Evolutionary conservation across 2,797 vertebrate species (phyloP).

Genomic region (Lagodon rhomboides): DNA sequence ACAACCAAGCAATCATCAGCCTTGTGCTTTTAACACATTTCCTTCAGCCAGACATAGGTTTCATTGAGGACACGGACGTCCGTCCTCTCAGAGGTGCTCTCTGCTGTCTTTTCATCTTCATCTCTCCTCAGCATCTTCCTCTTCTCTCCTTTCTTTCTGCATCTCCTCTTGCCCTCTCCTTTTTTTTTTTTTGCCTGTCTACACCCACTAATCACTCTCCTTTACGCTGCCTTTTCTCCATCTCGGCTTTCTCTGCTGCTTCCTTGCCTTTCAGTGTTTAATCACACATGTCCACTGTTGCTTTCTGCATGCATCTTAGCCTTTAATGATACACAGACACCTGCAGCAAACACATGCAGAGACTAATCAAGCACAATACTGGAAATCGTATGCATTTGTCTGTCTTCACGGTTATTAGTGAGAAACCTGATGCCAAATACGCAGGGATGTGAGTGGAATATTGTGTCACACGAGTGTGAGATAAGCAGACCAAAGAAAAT

Average conservation of each 20-base stretch:
- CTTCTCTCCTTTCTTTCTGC: neutral
- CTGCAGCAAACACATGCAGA: neutral
- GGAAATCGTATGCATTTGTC: neutral
- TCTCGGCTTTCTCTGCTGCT: neutral
- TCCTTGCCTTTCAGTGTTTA: neutral
- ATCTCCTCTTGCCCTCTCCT: neutral
- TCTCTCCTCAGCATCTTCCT: slow-evolving; percentile 1
- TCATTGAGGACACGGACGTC: neutral
- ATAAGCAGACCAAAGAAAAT: neutral
- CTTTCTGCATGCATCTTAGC: neutral
- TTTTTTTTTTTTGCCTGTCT: neutral
- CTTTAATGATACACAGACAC: neutral
- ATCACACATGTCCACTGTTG: neutral
- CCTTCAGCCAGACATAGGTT: slow-evolving; percentile 33
- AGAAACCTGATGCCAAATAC: neutral
- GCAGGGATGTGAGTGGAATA: neutral
- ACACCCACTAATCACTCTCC: slow-evolving; percentile 10
- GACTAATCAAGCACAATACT: neutral
- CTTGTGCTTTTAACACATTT: slow-evolving; percentile 44
- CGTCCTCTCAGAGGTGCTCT: slow-evolving; percentile 1
- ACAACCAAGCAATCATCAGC: slow-evolving; percentile 44
- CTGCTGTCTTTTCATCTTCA: slow-evolving; percentile 5
- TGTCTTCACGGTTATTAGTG: neutral
- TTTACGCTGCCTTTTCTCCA: neutral
- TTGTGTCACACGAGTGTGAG: neutral